Evolutionary conservation across 2,113 vertebrate genomes (phyloP).

Genomic region (Otolemur garnettii): DNA sequence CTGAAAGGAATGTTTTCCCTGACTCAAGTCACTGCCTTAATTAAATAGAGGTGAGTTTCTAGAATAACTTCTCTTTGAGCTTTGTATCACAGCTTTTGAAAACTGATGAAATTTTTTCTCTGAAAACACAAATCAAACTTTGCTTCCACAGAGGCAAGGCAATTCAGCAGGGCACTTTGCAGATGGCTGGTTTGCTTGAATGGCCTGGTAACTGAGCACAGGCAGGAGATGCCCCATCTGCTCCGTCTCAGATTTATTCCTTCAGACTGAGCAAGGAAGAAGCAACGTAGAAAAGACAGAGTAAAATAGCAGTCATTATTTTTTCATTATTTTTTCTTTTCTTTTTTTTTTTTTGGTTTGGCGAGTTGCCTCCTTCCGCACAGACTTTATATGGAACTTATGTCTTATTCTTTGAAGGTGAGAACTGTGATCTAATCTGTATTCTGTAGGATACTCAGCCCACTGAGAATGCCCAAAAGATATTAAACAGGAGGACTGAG

Average conservation of each 20-base stretch:
- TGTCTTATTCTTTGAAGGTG: conserved; percentile 48
- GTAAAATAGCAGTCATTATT: conserved; percentile 51
- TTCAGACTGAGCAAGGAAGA: conserved; percentile 56
- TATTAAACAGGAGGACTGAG: conserved; percentile 56
- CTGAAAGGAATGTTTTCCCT: neutral
- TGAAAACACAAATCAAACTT: conserved; percentile 60
- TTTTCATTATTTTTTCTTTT: neutral
- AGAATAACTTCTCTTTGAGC: conserved; percentile 49
- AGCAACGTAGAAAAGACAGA: conserved; percentile 17
- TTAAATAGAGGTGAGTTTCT: conserved; percentile 3
- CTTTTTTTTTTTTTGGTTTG: conserved; percentile 39
- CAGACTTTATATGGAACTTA: neutral
- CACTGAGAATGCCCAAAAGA: conserved; percentile 31
- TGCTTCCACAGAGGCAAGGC: conserved; percentile 58
- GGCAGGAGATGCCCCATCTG: neutral
- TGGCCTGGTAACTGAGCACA: neutral
- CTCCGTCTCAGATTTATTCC: conserved; percentile 30
- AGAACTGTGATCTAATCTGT: conserved; percentile 40
- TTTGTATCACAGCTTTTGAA: conserved; percentile 36
- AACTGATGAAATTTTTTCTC: conserved; percentile 41
- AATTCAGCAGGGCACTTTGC: neutral
- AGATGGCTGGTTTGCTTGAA: conserved; percentile 7
- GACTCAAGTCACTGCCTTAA: neutral
- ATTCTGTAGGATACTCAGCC: conserved; percentile 16
- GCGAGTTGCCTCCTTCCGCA: neutral